Evolutionary conservation across 2,113 vertebrate genomes (phyloP), one percentile per base, ranked within the genome.

Genomic region (Acanthochromis polyacanthus): DNA sequence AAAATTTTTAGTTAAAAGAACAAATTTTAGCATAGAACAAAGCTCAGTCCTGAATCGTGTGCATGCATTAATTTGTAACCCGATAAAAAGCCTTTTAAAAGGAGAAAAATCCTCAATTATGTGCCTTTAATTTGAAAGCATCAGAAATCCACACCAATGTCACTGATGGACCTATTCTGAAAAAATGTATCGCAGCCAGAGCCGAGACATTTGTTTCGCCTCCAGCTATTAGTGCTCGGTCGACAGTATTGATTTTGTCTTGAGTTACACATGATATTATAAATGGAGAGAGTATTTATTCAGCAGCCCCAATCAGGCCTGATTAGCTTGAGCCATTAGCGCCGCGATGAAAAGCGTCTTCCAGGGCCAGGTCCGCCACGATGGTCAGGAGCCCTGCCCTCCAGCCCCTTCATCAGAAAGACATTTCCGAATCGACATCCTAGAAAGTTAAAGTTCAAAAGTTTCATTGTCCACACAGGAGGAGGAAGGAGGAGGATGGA

Each of bases 301-400:
- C 78, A 86, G 89, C 85, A 84, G 85, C 65, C 59, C 86, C 91
- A 90, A 92, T 91, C 89, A 92, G 84, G 88, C 88, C 83, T 92
- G 91, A 93, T 92, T 92, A 89, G 86, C 68, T 43, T 38, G 90
- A 90, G 72, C 83, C 89, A 91, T 92, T 92, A 93, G 84, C 12
- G 84, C 85, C 65, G 89, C 73, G 89, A 88, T 91, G 92, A 91
- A 92, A 92, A 87, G 84, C 84, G 28, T 78, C 86, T 93, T 83
- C 86, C 90, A 89, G 89, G 32, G 81, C 89, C 81, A 80, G 83
- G 85, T 88, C 89, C 60, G 4, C 74, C 30, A 6, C 30, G 30
- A 75, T 46, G 86, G 88, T 88, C 86, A 85, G 73, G 80, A 91
- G 84, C 75, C 66, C 77, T 81, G 84, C 87, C 89, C 90, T 82